Base-by-base conservation (phyloP, 2,888 invertebrate species). In the Nomada fucata region DNA sequence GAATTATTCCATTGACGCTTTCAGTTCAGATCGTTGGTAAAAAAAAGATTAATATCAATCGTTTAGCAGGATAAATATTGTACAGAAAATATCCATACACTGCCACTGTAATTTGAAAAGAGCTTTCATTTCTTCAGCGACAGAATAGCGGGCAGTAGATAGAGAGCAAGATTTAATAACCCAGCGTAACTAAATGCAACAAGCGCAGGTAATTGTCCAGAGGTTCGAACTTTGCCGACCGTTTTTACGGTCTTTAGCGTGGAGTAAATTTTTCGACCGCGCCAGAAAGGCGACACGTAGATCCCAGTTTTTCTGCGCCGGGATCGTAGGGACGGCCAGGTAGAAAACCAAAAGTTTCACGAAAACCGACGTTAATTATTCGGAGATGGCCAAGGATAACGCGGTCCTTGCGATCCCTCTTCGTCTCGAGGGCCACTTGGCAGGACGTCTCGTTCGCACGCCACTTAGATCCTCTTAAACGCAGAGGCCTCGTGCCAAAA, bases 401-500 rank as follows among this genome's bases (percentile, higher is more conserved):
- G 53, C 61, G 83, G 75, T 63, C 68, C 47, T 63, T 26, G 10
- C 74, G 76, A 67, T 76, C 47, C 29, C 29, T 52, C 75, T 65
- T 61, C 63, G 11, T 68, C 81, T 73, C 50, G 59, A 26, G 52
- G 59, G 20, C 70, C 64, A 75, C 81, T 63, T 73, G 73, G 60
- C 77, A 67, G 78, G 84, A 77, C 79, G 80, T 79, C 74, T 80
- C 71, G 86, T 84, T 86, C 80, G 80, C 84, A 79, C 87, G 82
- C 74, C 70, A 68, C 59, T 76, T 76, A 52, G 75, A 71, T 10
- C 72, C 78, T 68, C 68, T 72, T 68, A 68, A 83, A 79, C 63
- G 69, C 63, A 69, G 76, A 70, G 76, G 82, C 85, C 89, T 89
- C 90, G 90, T 90, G 91, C 89, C 90, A 92, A 91, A 92, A 92